A percentile compares a stretch with the other conserved stretches of the same genome.
These are phyloP conservation scores for Macquaria ambigua DNA, from an alignment of 2,113 vertebrate genomes.

Conservation along the genomic window DNA sequence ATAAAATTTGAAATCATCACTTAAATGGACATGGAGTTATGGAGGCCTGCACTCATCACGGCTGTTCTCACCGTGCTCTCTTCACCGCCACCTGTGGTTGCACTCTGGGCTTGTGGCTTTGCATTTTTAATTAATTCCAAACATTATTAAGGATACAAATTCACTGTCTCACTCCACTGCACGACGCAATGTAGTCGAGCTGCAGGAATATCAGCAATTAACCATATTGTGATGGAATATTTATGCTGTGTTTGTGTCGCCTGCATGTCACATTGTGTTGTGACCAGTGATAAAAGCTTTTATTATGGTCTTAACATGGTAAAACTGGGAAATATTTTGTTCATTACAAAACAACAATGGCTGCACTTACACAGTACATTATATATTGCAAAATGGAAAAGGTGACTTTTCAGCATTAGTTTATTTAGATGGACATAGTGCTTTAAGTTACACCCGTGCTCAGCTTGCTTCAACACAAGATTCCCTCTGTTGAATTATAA, in stretches of 20 bases:
- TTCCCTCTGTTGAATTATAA: conserved; percentile 46
- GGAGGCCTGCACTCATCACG: conserved; percentile 27
- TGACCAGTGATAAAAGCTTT: conserved; percentile 15
- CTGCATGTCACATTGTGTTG: conserved; percentile 40
- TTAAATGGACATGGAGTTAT: conserved; percentile 63
- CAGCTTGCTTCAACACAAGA: background rate
- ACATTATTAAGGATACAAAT: conserved; percentile 77
- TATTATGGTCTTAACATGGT: background rate
- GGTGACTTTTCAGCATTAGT: background rate
- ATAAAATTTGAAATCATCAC: conserved; percentile 65
- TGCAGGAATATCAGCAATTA: conserved; percentile 64
- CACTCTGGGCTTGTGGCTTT: conserved; percentile 60
- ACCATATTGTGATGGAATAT: conserved; percentile 67
- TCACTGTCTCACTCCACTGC: conserved; percentile 67
- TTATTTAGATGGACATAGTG: background rate
- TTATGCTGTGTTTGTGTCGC: conserved; percentile 51
- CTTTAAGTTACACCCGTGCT: background rate
- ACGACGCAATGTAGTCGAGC: conserved; percentile 49
- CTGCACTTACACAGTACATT: background rate
- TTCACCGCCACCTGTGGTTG: conserved; percentile 68
- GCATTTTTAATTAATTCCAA: conserved; percentile 77
- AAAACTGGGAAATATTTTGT: background rate
- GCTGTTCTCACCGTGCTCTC: conserved; percentile 41
- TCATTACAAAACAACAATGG: background rate
- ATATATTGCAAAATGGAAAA: background rate